Base-by-base conservation (phyloP, 2,888 invertebrate genomes). In the Pherbina coryleti region DNA sequence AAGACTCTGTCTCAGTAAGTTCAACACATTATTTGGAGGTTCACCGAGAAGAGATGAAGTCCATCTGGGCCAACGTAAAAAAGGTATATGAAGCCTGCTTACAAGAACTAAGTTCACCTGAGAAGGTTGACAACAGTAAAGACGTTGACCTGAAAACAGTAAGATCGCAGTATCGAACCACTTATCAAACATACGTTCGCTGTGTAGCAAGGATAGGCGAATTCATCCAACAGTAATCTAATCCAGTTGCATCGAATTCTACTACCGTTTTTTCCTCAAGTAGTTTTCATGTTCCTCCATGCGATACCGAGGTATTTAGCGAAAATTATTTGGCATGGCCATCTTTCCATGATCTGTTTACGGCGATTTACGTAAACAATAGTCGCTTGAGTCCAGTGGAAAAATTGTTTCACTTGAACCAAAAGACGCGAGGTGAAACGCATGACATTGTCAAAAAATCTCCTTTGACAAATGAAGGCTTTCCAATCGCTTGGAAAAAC, bases 271-370 rank as follows among this genome's bases (percentile, higher is more conserved):
- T n/a, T n/a, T n/a, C n/a, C n/a, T n/a, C n/a, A n/a, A n/a, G n/a
- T n/a, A n/a, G n/a, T n/a, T n/a, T n/a, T n/a, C n/a, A n/a, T n/a
- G n/a, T n/a, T n/a, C n/a, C n/a, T n/a, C n/a, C n/a, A n/a, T n/a
- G n/a, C n/a, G n/a, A n/a, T n/a, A n/a, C n/a, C n/a, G n/a, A n/a
- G n/a, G n/a, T n/a, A n/a, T n/a, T n/a, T n/a, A n/a, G n/a, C n/a
- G n/a, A n/a, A n/a, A n/a, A 75, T 3, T 75, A 75, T 37, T 5
- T 34, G 3, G 4, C 51, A 3, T 76, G 76, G 62, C 44, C 69
- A 1, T 62, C 70, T 8, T 70, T 76, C 28, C 34, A 70, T 22
- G 70, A 76, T 11, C 8, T 70, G 8, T 76, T 70, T 17, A 70
- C 49, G 53, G 62, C 71, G 3, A 60, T 76, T 19, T 71, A 67